Conservation (phyloP, 2,113 vertebrate species). For the Mus spicilegus region DNA sequence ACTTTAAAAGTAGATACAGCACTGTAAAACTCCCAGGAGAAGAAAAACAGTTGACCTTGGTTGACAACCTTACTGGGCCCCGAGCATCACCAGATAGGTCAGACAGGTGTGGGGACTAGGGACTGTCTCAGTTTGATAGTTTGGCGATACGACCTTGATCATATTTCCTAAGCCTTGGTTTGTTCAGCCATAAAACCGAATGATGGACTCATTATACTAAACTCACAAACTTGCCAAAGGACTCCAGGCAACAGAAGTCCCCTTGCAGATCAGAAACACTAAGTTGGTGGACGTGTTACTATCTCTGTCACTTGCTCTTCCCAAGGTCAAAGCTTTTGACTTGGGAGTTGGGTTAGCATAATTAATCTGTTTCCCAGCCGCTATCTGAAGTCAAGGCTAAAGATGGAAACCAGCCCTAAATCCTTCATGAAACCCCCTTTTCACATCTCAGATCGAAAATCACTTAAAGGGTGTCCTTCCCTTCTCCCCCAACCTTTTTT, state of each 20-base stretch:
- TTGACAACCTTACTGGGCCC: neutral
- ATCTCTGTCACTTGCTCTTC: constrained; percentile 54
- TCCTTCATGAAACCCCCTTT: constrained; percentile 58
- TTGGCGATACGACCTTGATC: neutral
- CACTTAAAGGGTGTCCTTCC: constrained; percentile 41
- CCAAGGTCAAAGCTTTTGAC: constrained; percentile 62
- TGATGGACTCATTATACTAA: neutral
- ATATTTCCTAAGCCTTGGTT: neutral
- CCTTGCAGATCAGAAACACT: neutral
- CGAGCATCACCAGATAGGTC: neutral
- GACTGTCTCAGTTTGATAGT: neutral
- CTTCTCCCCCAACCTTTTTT: neutral
- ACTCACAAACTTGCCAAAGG: neutral
- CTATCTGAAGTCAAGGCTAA: constrained; percentile 53
- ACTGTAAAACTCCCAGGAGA: neutral
- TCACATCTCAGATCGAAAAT: constrained; percentile 57
- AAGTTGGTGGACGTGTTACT: neutral
- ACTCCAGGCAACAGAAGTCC: neutral
- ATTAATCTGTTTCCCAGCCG: neutral
- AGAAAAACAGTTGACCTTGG: neutral
- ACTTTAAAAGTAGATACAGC: neutral
- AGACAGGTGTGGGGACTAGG: neutral
- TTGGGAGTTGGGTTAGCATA: neutral
- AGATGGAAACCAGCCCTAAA: constrained; percentile 49
- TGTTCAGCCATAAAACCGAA: constrained; percentile 30